phyloP scores from a whole-genome alignment of 1,140 invertebrate genomes.

The Cotesia vestalis region DNA sequence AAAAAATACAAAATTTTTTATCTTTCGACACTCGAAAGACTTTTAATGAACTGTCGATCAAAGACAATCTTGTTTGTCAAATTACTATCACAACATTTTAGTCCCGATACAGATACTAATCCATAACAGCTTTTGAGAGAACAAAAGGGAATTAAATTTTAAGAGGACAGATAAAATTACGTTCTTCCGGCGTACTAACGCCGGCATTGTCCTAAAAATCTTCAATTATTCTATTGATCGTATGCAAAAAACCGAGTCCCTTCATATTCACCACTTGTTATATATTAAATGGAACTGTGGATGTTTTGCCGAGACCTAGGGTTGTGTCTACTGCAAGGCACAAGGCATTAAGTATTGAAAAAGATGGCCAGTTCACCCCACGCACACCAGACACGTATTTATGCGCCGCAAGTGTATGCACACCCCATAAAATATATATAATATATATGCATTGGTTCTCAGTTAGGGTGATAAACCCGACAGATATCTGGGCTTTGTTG shows the following conservation, averaged over 20 bases:
- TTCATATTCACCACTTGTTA: constrained; percentile 28
- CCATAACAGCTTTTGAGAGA: constrained; percentile 1
- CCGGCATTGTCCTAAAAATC: constrained; percentile 49
- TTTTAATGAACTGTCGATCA: no score
- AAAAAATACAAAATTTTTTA: no score
- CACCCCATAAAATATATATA: not conserved
- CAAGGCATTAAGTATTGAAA: no score
- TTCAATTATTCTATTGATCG: constrained; percentile 58
- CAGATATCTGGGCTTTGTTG: constrained; percentile 1
- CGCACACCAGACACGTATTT: no score
- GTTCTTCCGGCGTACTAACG: constrained; percentile 41
- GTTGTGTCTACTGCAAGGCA: no score
- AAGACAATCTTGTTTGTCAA: no score
- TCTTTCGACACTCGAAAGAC: no score
- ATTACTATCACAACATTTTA: not conserved
- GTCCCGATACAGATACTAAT: not conserved
- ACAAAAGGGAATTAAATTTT: constrained; percentile 32
- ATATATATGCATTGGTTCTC: not conserved
- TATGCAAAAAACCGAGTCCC: constrained; percentile 43
- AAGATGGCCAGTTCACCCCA: no score
- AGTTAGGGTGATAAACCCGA: not conserved
- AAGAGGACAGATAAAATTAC: constrained; percentile 43
- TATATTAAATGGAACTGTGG: not conserved
- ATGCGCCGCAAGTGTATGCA: not conserved
- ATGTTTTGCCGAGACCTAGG: no score